Conservation (phyloP, 2,888 invertebrate species). For the Nowickia ferox region DNA sequence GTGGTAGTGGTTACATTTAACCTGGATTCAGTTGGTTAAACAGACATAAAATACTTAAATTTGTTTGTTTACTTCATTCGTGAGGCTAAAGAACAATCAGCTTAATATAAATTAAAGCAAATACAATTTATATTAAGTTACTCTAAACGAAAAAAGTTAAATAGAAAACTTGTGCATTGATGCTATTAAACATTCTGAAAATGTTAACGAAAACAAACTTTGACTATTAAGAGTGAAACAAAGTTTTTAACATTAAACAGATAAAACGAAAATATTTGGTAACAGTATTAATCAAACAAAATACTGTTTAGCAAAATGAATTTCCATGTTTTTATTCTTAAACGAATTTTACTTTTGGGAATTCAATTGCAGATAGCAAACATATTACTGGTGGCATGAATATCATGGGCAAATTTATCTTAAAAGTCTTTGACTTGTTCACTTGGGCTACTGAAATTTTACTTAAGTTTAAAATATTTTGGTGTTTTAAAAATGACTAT, state of each 20-base stretch:
- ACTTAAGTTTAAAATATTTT: too few relatives aligned
- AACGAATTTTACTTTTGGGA: background rate
- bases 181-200: slow-evolving; percentile 14
- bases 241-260: slow-evolving; percentile 7
- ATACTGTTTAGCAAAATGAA: background rate
- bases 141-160: background rate
- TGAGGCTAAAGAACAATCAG: background rate
- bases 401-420: background rate
- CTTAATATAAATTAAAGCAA: background rate
- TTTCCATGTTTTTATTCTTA: slow-evolving; percentile 1
- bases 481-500: too few relatives aligned
- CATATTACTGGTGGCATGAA: background rate
- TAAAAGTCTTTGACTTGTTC: too few relatives aligned
- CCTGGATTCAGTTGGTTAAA: too few relatives aligned
- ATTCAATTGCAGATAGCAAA: background rate
- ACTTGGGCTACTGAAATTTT: too few relatives aligned
- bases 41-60: too few relatives aligned
- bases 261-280: background rate
- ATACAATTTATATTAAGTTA: slow-evolving; percentile 1
- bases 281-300: background rate
- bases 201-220: slow-evolving; percentile 36
- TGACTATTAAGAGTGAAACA: background rate
- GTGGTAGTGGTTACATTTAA: background rate
- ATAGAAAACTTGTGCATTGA: background rate
- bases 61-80: too few relatives aligned